Evolutionary conservation across 2,888 invertebrate genomes (phyloP).

Genomic region (Deilephila porcellus): DNA sequence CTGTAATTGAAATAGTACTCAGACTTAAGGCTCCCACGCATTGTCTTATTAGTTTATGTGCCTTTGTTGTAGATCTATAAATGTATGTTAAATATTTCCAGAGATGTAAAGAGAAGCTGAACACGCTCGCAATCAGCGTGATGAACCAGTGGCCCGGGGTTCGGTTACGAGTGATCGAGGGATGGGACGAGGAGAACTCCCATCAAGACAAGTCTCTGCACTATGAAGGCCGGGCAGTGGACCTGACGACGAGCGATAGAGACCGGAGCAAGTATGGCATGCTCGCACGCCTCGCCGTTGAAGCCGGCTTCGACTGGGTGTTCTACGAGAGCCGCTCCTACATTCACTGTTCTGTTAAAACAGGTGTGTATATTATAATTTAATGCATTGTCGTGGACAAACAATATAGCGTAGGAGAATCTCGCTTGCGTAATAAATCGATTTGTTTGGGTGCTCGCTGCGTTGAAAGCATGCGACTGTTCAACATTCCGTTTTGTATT

Average conservation of each 20-base stretch:
- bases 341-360: slow-evolving; percentile 98
- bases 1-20: no score
- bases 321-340: slow-evolving; percentile 97
- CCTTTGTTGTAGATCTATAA: no score
- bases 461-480: slow-evolving; percentile 12
- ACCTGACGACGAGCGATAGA: slow-evolving; percentile 97
- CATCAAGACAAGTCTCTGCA: slow-evolving; percentile 94
- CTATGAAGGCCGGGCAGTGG: slow-evolving; percentile 98
- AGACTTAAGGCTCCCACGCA: no score
- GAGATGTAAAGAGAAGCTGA: slow-evolving; percentile 98
- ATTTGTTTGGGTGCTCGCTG: slow-evolving; percentile 22
- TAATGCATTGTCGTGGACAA: slow-evolving; percentile 12
- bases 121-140: slow-evolving; percentile 96
- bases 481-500: not conserved
- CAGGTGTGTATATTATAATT: slow-evolving; percentile 87
- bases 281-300: slow-evolving; percentile 97
- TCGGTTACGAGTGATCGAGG: slow-evolving; percentile 95
- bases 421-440: slow-evolving; percentile 21
- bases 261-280: slow-evolving; percentile 97
- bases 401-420: slow-evolving; percentile 23
- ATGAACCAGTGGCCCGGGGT: slow-evolving; percentile 99
- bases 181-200: slow-evolving; percentile 95
- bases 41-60: no score
- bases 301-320: slow-evolving; percentile 99
- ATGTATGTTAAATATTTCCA: slow-evolving; percentile 79